Conservation (phyloP, 2,113 vertebrate genomes). For the Hippocampus abdominalis region DNA sequence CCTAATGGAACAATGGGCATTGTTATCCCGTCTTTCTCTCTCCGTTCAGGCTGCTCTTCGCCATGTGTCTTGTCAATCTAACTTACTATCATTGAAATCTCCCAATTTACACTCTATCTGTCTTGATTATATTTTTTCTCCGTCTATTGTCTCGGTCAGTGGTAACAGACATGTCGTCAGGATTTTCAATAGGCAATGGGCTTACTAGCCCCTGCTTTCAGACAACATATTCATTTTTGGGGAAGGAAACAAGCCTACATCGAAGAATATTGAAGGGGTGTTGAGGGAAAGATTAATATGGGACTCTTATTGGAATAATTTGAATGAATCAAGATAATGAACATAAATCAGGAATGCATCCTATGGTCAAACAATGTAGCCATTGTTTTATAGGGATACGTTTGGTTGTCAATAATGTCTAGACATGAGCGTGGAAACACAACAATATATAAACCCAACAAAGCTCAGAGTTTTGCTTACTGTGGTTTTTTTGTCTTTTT, state of each 20-base stretch:
- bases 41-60: conserved; percentile 10
- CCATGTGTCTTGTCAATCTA: conserved; percentile 14
- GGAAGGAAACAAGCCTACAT: not conserved
- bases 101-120: not conserved
- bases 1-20: conserved; percentile 62
- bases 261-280: not conserved
- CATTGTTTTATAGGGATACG: not conserved
- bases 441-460: not conserved
- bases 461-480: not conserved
- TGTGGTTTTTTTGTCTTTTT: not conserved
- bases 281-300: not conserved
- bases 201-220: not conserved
- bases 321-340: conserved; percentile 1
- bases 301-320: not conserved
- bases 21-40: conserved; percentile 36
- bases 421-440: not conserved
- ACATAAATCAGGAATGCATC: not conserved
- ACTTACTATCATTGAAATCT: conserved; percentile 27
- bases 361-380: not conserved
- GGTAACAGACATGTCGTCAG: conserved; percentile 3
- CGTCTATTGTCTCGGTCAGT: conserved; percentile 7
- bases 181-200: not conserved
- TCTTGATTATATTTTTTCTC: not conserved
- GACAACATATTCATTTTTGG: conserved; percentile 4
- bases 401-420: not conserved